Evolutionary conservation across 2,888 invertebrate genomes (phyloP), one percentile per base, ranked within the genome.

Genomic region (Strigamia transsilvanica): DNA sequence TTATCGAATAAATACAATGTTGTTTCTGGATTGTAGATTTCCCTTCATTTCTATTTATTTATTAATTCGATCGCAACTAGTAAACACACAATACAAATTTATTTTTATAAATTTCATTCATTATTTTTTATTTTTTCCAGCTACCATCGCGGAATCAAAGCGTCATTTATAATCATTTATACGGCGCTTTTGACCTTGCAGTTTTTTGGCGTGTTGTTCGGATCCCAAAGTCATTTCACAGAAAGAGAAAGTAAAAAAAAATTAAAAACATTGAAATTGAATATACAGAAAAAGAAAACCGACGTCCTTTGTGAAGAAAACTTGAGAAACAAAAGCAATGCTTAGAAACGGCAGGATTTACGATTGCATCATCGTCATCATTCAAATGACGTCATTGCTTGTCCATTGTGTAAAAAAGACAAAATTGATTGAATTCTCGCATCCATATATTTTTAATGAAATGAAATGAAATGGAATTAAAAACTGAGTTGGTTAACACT

Each of bases 1-100:
- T 66, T 66, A 66, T 66, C 61, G 61, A 66, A 66, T 66, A 66
- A 66, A 66, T 66, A 66, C 18, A 21, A 66, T 66, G 61, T 66
- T 66, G 61, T 66, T 66, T 66, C 61, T 66, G 9, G 61, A 66
- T 23, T 66, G 6, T 5, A 23, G 12, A 66, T 6, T n/a, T 23
- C 9, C 12, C 0, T 61, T 61, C 3, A 38, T 38, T 38, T 38
- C 6, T 38, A 38, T 38, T 38, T 38, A 38, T 9, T 27, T 27
- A 27, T 2, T 27, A 27, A 27, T 27, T 27, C 27, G 27, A 27
- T 3, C 2, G 3, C 27, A 27, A 27, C 27, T 27, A 27, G 27
- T 3, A 2, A 27, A 27, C 3, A 27, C 27, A 3, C 3, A 27
- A 2, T 3, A 27, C 27, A 2, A 2, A 2, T 66, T 23, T 23